Evolutionary conservation across 2,888 invertebrate species (phyloP).

Genomic region (Sarcophaga carnaria): DNA sequence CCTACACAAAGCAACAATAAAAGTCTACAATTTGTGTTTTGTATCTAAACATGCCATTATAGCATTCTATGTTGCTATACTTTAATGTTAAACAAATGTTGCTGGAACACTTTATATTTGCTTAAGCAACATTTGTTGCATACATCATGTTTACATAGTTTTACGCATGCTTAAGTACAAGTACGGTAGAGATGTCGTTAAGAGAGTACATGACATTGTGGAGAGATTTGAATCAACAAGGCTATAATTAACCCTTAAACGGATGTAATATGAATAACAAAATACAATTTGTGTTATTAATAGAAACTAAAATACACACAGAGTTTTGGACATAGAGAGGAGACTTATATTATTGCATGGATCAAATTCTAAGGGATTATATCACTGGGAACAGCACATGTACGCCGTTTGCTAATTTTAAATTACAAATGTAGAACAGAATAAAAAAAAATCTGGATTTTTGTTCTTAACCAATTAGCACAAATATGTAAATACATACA

Average conservation of each 20-base stretch:
- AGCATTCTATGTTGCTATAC: neutral
- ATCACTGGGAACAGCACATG: too few relatives aligned
- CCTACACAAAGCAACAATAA: neutral
- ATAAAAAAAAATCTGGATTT: too few relatives aligned
- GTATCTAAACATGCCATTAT: neutral
- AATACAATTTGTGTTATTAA: too few relatives aligned
- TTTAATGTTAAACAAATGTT: neutral
- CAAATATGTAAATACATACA: too few relatives aligned
- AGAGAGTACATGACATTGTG: neutral
- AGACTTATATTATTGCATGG: too few relatives aligned
- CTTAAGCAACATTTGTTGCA: neutral
- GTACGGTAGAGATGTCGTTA: neutral
- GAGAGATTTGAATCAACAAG: neutral
- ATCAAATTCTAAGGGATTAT: too few relatives aligned
- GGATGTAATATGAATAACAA: neutral
- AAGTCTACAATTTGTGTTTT: neutral
- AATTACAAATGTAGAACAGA: too few relatives aligned
- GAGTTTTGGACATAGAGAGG: too few relatives aligned
- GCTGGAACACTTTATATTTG: neutral
- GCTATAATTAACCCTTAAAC: neutral
- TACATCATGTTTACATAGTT: neutral
- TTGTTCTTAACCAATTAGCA: too few relatives aligned
- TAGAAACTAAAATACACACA: too few relatives aligned
- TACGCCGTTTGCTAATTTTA: too few relatives aligned
- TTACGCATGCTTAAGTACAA: constrained; percentile 38